Conservation (phyloP, 2,113 vertebrate genomes). For the Chascanopsetta lugubris region DNA sequence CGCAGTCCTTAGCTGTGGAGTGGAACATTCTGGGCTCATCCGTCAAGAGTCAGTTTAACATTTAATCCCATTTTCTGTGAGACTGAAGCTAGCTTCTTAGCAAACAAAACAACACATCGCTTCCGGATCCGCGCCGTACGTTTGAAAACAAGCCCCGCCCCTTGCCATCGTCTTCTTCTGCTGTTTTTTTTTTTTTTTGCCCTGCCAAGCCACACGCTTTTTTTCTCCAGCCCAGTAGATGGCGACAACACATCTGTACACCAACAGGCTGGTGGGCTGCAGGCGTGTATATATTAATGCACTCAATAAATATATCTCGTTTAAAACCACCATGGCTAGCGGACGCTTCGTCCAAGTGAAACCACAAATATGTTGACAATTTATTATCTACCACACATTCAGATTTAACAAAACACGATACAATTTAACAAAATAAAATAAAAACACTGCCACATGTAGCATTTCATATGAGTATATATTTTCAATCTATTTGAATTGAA, state of each 20-base stretch:
- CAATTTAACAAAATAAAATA: not conserved
- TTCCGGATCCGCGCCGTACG: slow-evolving; percentile 43
- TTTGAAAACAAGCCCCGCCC: slow-evolving; percentile 63
- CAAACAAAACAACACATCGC: slow-evolving; percentile 1
- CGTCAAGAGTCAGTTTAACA: not conserved
- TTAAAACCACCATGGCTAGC: no score
- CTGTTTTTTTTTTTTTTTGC: not conserved
- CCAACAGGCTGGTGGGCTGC: no score
- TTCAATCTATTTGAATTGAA: not conserved
- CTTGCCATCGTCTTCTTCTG: not conserved
- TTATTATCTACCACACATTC: not conserved
- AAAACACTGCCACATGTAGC: not conserved
- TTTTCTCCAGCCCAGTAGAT: not conserved
- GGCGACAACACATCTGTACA: not conserved
- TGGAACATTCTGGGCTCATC: not conserved
- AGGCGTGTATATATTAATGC: no score
- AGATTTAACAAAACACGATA: not conserved
- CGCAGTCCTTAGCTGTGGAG: not conserved
- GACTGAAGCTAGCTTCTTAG: not conserved
- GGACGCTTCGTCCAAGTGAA: slow-evolving; percentile 21
- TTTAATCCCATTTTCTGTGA: not conserved
- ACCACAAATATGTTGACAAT: not conserved
- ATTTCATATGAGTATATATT: not conserved
- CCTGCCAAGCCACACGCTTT: not conserved
- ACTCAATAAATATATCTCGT: no score